A percentile compares a stretch with the other conserved stretches of the same genome.
These are phyloP conservation scores for Oscheius sp. DNA, from an alignment of 2,888 invertebrate genomes.

Conservation along the genomic window DNA sequence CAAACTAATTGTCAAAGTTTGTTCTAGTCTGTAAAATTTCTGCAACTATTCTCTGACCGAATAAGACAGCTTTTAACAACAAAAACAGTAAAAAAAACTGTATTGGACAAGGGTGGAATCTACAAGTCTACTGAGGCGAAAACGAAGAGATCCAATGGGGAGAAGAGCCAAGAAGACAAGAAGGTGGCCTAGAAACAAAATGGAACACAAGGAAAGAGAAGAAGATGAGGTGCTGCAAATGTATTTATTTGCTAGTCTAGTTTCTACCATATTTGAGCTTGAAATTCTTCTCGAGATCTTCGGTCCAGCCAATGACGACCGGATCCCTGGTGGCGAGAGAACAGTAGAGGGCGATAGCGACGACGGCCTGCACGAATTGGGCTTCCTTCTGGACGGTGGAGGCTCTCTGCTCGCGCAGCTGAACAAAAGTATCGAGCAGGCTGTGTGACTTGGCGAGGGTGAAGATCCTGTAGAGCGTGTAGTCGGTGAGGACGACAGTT, in stretches of 20 bases:
- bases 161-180: too few relatives aligned
- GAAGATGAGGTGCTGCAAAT: background rate
- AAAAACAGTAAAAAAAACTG: too few relatives aligned
- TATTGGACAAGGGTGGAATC: too few relatives aligned
- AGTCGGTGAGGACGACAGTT: constrained; percentile 26
- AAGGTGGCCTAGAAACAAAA: too few relatives aligned
- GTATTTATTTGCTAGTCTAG: background rate
- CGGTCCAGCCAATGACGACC: background rate
- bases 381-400: constrained; percentile 37
- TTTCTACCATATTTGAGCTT: background rate
- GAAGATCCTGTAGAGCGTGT: constrained; percentile 17
- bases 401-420: constrained; percentile 36
- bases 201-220: background rate
- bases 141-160: too few relatives aligned
- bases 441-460: constrained; percentile 1
- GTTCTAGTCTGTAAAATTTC: too few relatives aligned
- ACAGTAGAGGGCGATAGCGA: constrained; percentile 21
- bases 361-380: constrained; percentile 34
- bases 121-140: too few relatives aligned
- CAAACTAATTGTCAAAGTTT: too few relatives aligned
- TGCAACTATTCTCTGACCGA: too few relatives aligned
- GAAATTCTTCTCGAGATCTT: constrained; percentile 13
- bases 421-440: constrained; percentile 21
- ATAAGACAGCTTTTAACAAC: too few relatives aligned
- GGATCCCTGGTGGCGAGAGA: background rate